Evolutionary conservation across 2,113 vertebrate genomes (phyloP), one percentile per base, ranked within the genome.

Genomic region (Todiramphus saurophagus): DNA sequence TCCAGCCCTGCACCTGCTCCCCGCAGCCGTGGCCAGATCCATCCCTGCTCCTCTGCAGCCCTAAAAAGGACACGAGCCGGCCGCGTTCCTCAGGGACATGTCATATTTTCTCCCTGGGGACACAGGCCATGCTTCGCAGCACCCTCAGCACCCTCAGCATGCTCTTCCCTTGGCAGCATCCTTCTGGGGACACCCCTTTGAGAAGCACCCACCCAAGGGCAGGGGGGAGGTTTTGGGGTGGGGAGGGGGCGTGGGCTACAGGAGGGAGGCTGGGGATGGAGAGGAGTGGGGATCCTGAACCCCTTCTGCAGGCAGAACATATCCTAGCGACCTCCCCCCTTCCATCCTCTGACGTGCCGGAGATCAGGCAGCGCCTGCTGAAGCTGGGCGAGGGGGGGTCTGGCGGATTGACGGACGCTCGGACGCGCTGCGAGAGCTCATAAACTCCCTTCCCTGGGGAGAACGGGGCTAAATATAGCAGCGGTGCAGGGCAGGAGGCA

Each of bases 361-460:
- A 81, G 68, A 53, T 86, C 90, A 93, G 95, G 93, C 90, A 91
- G 87, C 8, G 16, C 68, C 46, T 2, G 73, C 78, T 59, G 20
- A 68, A 73, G 85, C 48, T 3, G 43, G 79, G 64, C 7, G 27
- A 56, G 69, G 51, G 80, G 73, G 74, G 12, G 14, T 13, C 18
- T 20, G 64, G 39, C 13, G 7, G 95, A 83, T 89, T 91, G 93
- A 83, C 8, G 50, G 95, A 31, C 18, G 41, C 90, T 66, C 51
- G 95, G 87, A 70, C 55, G 9, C 4, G 4, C 64, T 2, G 39
- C 9, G 0, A 75, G 67, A 93, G 90, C 93, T 94, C 95, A 24
- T 91, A 66, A 93, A 93, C 44, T 70, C 50, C 80, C 68, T 79
- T 94, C 76, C 81, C 88, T 2, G 15, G 90, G 81, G 93, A 93